Conservation (phyloP, 2,113 vertebrate genomes). For the Rana temporaria region DNA sequence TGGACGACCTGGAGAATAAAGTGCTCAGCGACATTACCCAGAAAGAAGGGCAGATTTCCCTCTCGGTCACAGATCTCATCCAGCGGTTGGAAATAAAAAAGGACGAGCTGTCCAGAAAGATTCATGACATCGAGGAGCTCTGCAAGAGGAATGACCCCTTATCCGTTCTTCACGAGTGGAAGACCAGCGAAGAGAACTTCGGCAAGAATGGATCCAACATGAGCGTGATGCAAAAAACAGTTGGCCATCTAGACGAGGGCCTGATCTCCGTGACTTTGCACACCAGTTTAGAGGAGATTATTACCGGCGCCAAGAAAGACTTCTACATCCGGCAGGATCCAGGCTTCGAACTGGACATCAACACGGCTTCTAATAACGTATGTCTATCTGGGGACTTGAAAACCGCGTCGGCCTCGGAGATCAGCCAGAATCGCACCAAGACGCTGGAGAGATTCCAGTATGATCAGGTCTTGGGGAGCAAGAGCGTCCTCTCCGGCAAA, state of each 20-base stretch:
- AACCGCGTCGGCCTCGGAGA: neutral
- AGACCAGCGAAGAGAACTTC: neutral
- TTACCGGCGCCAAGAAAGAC: neutral
- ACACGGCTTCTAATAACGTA: slow-evolving; percentile 17
- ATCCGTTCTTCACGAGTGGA: neutral
- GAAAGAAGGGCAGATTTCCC: neutral
- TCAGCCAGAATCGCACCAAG: slow-evolving; percentile 14
- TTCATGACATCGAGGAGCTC: neutral
- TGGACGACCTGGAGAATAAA: slow-evolving; percentile 16
- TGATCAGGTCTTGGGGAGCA: slow-evolving; percentile 25
- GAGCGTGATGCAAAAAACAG: neutral
- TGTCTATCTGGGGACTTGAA: slow-evolving; percentile 23
- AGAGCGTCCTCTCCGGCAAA: slow-evolving; percentile 23
- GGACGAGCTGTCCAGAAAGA: neutral
- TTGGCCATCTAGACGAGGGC: neutral
- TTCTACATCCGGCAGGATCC: slow-evolving; percentile 10
- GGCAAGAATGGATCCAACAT: neutral
- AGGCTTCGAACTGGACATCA: neutral
- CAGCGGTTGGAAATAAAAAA: slow-evolving; percentile 1
- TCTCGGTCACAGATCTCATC: neutral
- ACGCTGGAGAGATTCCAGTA: slow-evolving; percentile 33
- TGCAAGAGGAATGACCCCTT: neutral
- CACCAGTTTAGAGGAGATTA: neutral
- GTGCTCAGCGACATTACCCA: neutral
- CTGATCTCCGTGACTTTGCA: slow-evolving; percentile 29